Conservation (phyloP, 2,797 vertebrate genomes). For the Halcyon badia region DNA sequence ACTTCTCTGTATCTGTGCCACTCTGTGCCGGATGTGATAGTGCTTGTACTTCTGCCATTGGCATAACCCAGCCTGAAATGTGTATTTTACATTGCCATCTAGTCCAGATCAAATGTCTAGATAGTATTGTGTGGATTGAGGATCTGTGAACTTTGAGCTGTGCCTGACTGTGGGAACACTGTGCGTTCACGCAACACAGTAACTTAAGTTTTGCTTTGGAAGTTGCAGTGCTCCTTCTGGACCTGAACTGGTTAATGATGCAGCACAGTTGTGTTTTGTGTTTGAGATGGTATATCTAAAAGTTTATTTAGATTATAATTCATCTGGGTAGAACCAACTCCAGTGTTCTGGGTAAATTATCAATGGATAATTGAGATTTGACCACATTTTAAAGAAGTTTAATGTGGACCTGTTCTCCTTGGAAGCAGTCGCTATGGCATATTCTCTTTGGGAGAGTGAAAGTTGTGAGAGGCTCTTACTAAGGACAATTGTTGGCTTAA, state of each 20-base stretch:
- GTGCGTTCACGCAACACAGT: accelerated
- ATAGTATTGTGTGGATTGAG: background rate
- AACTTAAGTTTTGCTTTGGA: background rate
- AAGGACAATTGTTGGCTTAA: background rate
- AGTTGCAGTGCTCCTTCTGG: background rate
- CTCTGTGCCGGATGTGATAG: background rate
- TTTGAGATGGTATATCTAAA: background rate
- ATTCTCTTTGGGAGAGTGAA: background rate
- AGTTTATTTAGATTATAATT: background rate
- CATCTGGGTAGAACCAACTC: background rate
- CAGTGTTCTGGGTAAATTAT: background rate
- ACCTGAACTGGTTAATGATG: background rate
- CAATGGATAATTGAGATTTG: background rate
- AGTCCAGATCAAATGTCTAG: background rate
- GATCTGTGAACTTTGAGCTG: background rate
- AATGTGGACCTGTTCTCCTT: background rate
- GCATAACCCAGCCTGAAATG: background rate
- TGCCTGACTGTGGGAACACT: background rate
- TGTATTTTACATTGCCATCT: background rate
- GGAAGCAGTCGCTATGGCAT: background rate
- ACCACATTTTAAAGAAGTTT: background rate
- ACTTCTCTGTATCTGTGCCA: accelerated
- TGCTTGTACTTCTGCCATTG: background rate
- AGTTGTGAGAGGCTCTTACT: background rate
- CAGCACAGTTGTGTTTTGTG: background rate